phyloP scores from a whole-genome alignment of 2,797 vertebrate genomes.

The Pseudochromis fuscus region DNA sequence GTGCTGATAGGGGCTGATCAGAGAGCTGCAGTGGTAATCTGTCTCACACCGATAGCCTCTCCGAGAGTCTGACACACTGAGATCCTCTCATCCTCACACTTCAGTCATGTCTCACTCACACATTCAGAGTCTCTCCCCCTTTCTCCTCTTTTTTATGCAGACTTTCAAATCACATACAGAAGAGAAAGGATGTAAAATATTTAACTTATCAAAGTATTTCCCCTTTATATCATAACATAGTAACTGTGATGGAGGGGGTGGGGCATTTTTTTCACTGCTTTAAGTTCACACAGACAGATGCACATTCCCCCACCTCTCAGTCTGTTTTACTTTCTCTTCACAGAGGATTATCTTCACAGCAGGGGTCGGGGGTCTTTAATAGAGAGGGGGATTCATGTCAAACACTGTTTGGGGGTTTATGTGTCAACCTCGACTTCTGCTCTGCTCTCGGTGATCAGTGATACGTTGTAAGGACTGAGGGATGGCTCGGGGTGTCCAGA shows the following conservation, averaged over 20 bases:
- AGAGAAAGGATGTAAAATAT: too few species aligned
- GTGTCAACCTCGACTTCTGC: slow-evolving; percentile 43
- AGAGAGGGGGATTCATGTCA: slow-evolving; percentile 31
- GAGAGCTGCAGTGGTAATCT: slow-evolving; percentile 55
- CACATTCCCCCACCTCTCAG: not conserved
- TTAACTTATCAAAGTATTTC: too few species aligned
- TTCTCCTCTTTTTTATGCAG: too few species aligned
- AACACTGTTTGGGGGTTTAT: slow-evolving; percentile 50
- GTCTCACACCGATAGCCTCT: slow-evolving; percentile 53
- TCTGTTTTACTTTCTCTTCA: slow-evolving; percentile 33
- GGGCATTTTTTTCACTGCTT: not conserved
- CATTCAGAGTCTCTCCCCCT: not conserved
- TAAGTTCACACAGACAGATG: not conserved
- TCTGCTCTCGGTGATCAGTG: slow-evolving; percentile 7
- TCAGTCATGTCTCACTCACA: slow-evolving; percentile 30
- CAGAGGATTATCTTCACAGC: slow-evolving; percentile 61
- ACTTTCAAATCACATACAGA: too few species aligned
- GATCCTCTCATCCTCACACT: slow-evolving; percentile 43
- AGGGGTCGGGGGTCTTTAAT: slow-evolving; percentile 39
- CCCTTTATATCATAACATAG: too few species aligned
- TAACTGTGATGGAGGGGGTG: too few species aligned
- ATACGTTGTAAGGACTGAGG: slow-evolving; percentile 17
- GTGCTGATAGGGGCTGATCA: slow-evolving; percentile 59
- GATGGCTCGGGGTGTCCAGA: not conserved
- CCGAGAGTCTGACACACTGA: slow-evolving; percentile 25